Base-by-base conservation (phyloP, 1,140 invertebrate species). In the Drosophila melanogaster region DNA sequence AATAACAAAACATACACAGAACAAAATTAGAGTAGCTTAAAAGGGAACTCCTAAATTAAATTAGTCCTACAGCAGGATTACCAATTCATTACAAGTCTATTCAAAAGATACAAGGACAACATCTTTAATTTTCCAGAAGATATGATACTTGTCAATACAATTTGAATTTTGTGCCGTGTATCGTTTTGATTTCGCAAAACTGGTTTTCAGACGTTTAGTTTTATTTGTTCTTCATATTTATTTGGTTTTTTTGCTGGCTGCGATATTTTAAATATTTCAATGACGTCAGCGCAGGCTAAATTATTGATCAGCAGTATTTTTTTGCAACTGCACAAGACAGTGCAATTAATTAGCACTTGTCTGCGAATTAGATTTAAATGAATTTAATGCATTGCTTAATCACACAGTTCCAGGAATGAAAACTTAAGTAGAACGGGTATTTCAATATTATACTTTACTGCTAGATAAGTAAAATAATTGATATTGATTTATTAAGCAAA, bases 231-330 rank as follows among this genome's bases (percentile, higher is more conserved):
- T 66, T 46, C 10, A 38, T 55, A 61, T 51, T 73, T 54, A 46
- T 73, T 47, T 73, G 38, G 43, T 72, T 61, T 55, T 17, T 47
- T 54, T 75, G 77, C 59, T 41, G n/a, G 19, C 30, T 49, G 59
- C 60, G 19, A 41, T 49, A 19, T 58, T 72, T 79, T 72, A 70
- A 72, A 62, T 58, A 72, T 60, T 60, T 70, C 51, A 47, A 73
- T 73, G 57, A 74, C 70, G 57, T 74, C 70, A 64, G 57, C 57
- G 30, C 35, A 19, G 71, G 30, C 44, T 35, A 70, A 49, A 47
- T 47, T 70, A 41, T 57, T 70, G 41, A 67, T 67, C 59, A 70
- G 66, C 54, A 24, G 37, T 38, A 14, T 38, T 22, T 41, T 49
- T 69, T 69, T 41, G 46, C 46, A 47, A 64, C 15, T 57, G 35